Evolutionary conservation across 2,888 invertebrate genomes (phyloP).

Genomic region (Liposcelis brunnea): DNA sequence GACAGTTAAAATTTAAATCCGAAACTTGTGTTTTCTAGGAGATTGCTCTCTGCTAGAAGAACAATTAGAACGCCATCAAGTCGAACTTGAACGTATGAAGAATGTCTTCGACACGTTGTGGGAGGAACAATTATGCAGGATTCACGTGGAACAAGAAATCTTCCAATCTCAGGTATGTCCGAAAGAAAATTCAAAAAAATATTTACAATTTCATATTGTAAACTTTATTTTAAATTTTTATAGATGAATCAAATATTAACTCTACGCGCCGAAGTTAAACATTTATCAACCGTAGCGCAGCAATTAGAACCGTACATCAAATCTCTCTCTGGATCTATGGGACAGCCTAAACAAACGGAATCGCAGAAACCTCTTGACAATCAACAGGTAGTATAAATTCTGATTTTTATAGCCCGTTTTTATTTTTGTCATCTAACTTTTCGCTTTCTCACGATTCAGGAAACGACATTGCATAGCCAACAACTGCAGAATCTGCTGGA

Average conservation of each 20-base stretch:
- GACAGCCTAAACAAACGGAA: conserved; percentile 4
- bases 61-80: conserved; percentile 39
- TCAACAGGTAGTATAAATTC: not conserved
- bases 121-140: conserved; percentile 53
- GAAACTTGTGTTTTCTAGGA: too few species aligned
- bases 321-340: conserved; percentile 27
- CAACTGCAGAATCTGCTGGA: conserved; percentile 35
- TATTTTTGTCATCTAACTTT: too few species aligned
- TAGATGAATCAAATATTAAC: conserved; percentile 48
- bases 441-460: too few species aligned
- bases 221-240: conserved; percentile 8
- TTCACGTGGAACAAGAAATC: conserved; percentile 51
- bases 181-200: too few species aligned
- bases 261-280: conserved; percentile 44
- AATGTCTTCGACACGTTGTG: conserved; percentile 44
- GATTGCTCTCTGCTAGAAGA: conserved; percentile 42
- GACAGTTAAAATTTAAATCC: conserved; percentile 1
- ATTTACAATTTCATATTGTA: too few species aligned
- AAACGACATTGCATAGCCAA: conserved; percentile 16
- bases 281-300: conserved; percentile 40
- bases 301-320: conserved; percentile 49
- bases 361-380: conserved; percentile 11
- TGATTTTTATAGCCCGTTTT: too few species aligned
- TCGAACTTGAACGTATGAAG: conserved; percentile 40
- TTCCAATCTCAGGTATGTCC: conserved; percentile 39